Base-by-base conservation (phyloP, 2,113 vertebrate genomes). In the Leuciscus idus region DNA sequence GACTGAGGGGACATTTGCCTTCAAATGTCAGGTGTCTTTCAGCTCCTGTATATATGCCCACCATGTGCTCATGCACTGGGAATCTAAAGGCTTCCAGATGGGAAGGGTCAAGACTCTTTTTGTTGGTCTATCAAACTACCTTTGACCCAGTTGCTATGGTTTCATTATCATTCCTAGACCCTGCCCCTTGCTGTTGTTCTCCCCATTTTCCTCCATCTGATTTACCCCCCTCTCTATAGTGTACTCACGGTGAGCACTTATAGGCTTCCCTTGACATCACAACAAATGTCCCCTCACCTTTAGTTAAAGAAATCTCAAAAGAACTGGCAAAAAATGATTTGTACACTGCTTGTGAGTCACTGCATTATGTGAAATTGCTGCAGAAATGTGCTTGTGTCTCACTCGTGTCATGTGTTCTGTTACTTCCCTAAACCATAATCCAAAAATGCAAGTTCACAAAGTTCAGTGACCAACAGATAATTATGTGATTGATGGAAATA, bases 381-480 rank as follows among this genome's bases (percentile, higher is more conserved):
- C 61, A 68, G 21, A 72, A 79, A 57, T 61, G 5, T 21, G 55
- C 13, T 19, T 55, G 17, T 55, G 52, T 57, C 55, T 57, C 19
- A 21, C 19, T 57, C 21, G 23, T 76, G 46, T 76, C 6, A 39
- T 84, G 33, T 59, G 72, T 76, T 76, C 9, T 26, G 4, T 8
- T 15, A 85, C 74, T 88, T 86, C 79, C 87, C 52, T 81, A 85
- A 21, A 28, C 30, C 15, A 61, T 77, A 15, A 36, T 82, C 30
- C 17, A 43, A 28, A 50, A 78, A 75, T n/a, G 11, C 46, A 76
- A 68, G 61, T 66, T 85, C 48, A 78, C 19, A 21, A 50, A 68
- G 83, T 82, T 85, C 30, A 85, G 3, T 28, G 13, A 70, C 23
- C 4, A 30, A 30, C 6, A 21, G 15, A 17, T 28, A 64, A 81